These are phyloP conservation scores for Scaptomyza caliginosa DNA, from an alignment of 2,888 invertebrate species.

Conservation along the genomic window DNA sequence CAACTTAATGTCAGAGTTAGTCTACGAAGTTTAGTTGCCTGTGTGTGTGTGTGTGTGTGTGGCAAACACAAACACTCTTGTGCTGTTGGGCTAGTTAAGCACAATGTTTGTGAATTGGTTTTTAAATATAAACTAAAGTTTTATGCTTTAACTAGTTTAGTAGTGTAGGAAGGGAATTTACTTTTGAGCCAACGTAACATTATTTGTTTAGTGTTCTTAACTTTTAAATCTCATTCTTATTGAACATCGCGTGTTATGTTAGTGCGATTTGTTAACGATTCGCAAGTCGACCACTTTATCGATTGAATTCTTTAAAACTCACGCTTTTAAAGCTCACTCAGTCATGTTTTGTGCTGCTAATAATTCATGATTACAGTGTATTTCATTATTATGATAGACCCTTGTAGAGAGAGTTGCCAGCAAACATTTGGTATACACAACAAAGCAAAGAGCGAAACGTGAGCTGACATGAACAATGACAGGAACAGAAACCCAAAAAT, in stretches of 20 bases:
- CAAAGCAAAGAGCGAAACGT: constrained; percentile 19
- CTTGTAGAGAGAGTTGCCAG: neutral
- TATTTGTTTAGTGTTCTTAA: neutral
- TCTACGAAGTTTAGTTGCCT: neutral
- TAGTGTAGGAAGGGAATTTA: neutral
- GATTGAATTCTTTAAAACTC: constrained; percentile 1
- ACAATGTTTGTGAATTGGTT: neutral
- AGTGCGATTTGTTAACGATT: neutral
- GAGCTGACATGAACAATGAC: constrained; percentile 34
- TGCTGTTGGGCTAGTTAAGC: neutral
- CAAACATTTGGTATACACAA: constrained; percentile 9
- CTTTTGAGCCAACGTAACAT: neutral
- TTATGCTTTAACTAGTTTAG: neutral
- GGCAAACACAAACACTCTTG: neutral
- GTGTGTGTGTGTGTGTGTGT: neutral
- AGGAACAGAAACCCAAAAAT: constrained; percentile 27
- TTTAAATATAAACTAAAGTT: neutral
- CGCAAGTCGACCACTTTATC: constrained; percentile 13
- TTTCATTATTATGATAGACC: constrained; percentile 25
- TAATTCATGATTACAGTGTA: constrained; percentile 35
- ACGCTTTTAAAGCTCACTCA: constrained; percentile 2
- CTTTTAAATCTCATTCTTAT: neutral
- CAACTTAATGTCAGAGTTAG: constrained; percentile 37
- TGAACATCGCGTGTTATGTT: neutral
- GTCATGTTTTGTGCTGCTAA: constrained; percentile 31